Base-by-base conservation (phyloP, 2,888 invertebrate genomes). In the Carabus problematicus region DNA sequence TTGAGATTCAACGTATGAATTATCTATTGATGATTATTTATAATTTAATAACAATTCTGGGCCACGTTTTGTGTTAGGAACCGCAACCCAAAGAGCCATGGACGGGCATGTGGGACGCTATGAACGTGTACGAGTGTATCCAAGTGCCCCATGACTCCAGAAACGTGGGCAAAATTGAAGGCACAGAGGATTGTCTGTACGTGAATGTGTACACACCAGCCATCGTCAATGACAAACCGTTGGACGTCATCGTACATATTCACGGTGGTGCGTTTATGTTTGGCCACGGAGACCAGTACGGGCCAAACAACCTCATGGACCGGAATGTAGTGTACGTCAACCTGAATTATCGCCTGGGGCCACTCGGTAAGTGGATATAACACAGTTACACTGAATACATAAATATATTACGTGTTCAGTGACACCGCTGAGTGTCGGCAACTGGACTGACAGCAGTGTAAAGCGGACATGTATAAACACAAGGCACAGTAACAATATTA, bases 261-360 rank as follows among this genome's bases (percentile, higher is more conserved):
- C 89, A 89, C 72, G 89, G 89, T 9, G 82, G 89, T 0, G 87
- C 85, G 14, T 89, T 86, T 76, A 88, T 89, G 85, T 87, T 85
- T 71, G 89, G 90, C 0, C 79, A 82, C 0, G 83, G 84, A 0
- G 76, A 80, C 11, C 85, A 85, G 75, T 87, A 85, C 75, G 85
- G 85, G 0, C 84, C 88, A 0, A 78, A 82, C 3, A 82, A 84
- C 71, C 72, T 91, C 0, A 87, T 91, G 87, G 86, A 87, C 60
- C 78, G 82, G 45, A 85, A 89, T 71, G 81, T 88, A 3, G 85
- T 91, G 1, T 80, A 88, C 0, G 89, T 90, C 0, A 89, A 88
- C 1, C 74, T 90, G 0, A 89, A 87, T 77, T 90, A 90, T 75
- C 84, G 91, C 12, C 74, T 90, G 11, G 90, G 90, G 59, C 85